Evolutionary conservation across 2,113 vertebrate genomes (phyloP).

Genomic region (Anoplopoma fimbria): DNA sequence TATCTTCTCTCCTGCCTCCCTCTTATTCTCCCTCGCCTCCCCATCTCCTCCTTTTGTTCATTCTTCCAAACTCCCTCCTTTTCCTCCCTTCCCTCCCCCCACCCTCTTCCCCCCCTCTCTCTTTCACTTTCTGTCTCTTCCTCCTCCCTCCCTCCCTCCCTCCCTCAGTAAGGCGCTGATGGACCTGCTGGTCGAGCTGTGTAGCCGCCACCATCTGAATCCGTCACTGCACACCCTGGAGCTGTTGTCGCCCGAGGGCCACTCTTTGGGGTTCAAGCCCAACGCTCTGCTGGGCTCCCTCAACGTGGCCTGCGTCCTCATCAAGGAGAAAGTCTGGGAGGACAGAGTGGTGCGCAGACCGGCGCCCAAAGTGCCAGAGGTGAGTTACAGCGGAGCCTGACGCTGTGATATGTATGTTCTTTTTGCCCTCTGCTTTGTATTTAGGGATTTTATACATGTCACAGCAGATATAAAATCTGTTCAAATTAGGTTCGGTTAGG

Average conservation of each 20-base stretch:
- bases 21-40: conserved; percentile 26
- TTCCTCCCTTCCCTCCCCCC: conserved; percentile 22
- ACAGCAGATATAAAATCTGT: neutral
- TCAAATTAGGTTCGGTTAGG: neutral
- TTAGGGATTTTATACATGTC: neutral
- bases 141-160: conserved; percentile 49
- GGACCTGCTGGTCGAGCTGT: conserved; percentile 96
- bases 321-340: conserved; percentile 91
- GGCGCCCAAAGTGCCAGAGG: conserved; percentile 91
- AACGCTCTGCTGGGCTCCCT: conserved; percentile 91
- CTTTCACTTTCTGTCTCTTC: conserved; percentile 67
- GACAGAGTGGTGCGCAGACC: conserved; percentile 87
- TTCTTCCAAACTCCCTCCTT: conserved; percentile 46
- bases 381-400: conserved; percentile 70
- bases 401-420: neutral
- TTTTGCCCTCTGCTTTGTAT: neutral
- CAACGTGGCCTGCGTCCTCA: conserved; percentile 87
- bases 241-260: conserved; percentile 84
- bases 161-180: conserved; percentile 93
- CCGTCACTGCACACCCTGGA: conserved; percentile 92
- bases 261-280: conserved; percentile 92
- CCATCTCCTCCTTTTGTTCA: conserved; percentile 33
- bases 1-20: conserved; percentile 30
- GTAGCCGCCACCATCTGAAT: conserved; percentile 92
- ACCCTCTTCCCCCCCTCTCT: conserved; percentile 34